A percentile compares a stretch with the other conserved stretches of the same genome.
These are phyloP conservation scores for Alloplasta piceator DNA, from an alignment of 2,888 invertebrate genomes.

Conservation along the genomic window DNA sequence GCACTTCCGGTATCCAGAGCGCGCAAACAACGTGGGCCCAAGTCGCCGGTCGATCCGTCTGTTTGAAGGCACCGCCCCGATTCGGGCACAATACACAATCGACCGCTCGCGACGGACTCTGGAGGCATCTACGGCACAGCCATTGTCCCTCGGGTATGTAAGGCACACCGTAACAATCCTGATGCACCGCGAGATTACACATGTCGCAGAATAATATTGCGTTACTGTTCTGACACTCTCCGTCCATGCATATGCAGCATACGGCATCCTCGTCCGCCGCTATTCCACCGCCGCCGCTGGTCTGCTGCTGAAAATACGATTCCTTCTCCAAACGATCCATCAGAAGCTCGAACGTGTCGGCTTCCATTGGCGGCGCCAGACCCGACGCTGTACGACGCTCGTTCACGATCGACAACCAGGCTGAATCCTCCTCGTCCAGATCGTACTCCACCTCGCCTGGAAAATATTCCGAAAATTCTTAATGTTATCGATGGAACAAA, in stretches of 20 bases:
- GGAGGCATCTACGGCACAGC: slow-evolving; percentile 97
- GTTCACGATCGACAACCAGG: slow-evolving; percentile 96
- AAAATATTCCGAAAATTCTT: neutral
- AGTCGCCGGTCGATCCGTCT: slow-evolving; percentile 93
- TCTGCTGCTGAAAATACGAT: slow-evolving; percentile 94
- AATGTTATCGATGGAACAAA: too few species aligned
- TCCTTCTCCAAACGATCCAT: slow-evolving; percentile 99
- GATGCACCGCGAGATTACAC: slow-evolving; percentile 99
- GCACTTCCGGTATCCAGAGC: slow-evolving; percentile 99
- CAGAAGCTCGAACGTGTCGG: slow-evolving; percentile 95
- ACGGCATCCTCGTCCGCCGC: slow-evolving; percentile 98
- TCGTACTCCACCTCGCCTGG: slow-evolving; percentile 93
- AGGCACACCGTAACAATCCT: slow-evolving; percentile 99
- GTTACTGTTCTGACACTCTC: slow-evolving; percentile 99
- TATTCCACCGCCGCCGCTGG: slow-evolving; percentile 87
- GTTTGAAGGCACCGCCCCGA: slow-evolving; percentile 99
- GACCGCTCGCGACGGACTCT: slow-evolving; percentile 97
- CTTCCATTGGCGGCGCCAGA: slow-evolving; percentile 89
- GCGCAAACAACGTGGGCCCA: slow-evolving; percentile 99
- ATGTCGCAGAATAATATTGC: slow-evolving; percentile 99
- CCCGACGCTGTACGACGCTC: slow-evolving; percentile 90
- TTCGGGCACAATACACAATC: slow-evolving; percentile 99
- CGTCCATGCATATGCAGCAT: slow-evolving; percentile 99
- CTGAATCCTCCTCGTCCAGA: slow-evolving; percentile 98
- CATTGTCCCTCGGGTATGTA: slow-evolving; percentile 99